These are phyloP conservation scores for Kuschelorhynchus macadamiae DNA, from an alignment of 2,888 invertebrate species.

Conservation along the genomic window DNA sequence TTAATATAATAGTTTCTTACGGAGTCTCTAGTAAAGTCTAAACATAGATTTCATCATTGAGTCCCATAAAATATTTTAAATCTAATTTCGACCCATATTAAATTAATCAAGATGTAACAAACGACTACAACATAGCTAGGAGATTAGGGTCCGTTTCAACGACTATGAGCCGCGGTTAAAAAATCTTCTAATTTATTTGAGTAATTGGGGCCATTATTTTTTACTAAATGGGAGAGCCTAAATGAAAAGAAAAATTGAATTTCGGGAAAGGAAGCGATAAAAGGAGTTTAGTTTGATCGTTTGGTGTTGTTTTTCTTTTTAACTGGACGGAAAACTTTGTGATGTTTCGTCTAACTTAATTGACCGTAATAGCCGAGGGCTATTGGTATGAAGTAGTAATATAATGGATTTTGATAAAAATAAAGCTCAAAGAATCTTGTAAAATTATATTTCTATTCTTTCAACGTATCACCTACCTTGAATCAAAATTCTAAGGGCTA, in stretches of 20 bases:
- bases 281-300: constrained; percentile 23
- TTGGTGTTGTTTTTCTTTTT: constrained; percentile 11
- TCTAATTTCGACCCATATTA: constrained; percentile 33
- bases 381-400: too few species aligned
- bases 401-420: too few species aligned
- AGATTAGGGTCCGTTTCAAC: constrained; percentile 28
- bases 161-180: constrained; percentile 28
- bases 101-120: constrained; percentile 43
- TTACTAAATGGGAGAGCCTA: constrained; percentile 26
- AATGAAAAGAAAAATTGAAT: constrained; percentile 30
- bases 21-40: background rate
- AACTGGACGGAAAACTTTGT: constrained; percentile 1
- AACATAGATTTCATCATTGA: constrained; percentile 6
- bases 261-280: constrained; percentile 8
- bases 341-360: background rate
- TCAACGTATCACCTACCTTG: too few species aligned
- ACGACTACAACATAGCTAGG: constrained; percentile 28
- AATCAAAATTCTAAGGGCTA: too few species aligned
- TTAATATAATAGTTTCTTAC: too few species aligned
- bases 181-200: constrained; percentile 46
- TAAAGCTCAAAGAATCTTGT: too few species aligned
- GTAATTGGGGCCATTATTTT: constrained; percentile 41
- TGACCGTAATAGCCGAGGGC: background rate
- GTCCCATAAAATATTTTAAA: constrained; percentile 25
- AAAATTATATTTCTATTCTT: too few species aligned